A percentile compares a stretch with the other conserved stretches of the same genome.
Conservation (phyloP, 2,113 vertebrate species). For the Chamaea fasciata region DNA sequence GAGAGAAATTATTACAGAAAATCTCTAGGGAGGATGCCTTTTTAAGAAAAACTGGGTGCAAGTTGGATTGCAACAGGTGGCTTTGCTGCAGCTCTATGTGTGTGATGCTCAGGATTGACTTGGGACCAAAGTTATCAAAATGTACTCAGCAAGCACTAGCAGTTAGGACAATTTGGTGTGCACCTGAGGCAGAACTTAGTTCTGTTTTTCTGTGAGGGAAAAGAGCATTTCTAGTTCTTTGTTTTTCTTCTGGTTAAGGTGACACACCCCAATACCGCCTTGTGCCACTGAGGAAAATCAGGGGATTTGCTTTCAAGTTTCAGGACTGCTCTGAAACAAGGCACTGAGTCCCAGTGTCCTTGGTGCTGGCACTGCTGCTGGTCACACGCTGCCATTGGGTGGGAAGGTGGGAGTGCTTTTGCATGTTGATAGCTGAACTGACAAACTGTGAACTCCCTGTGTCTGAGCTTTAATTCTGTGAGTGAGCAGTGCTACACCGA, state of each 20-base stretch:
- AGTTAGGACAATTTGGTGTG: neutral
- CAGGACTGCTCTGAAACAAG: neutral
- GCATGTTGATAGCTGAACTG: neutral
- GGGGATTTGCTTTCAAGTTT: neutral
- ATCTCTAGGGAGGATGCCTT: neutral
- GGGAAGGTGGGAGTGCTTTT: neutral
- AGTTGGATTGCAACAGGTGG: neutral
- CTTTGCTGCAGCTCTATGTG: neutral
- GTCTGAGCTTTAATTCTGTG: neutral
- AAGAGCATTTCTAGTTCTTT: neutral
- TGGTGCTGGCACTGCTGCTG: neutral
- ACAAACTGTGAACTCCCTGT: neutral
- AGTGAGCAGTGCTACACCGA: neutral
- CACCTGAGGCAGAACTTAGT: neutral
- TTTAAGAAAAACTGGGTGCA: neutral
- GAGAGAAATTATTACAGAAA: neutral
- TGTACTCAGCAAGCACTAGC: neutral
- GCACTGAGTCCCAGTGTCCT: too few relatives aligned
- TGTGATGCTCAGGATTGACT: neutral
- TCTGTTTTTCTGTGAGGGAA: neutral
- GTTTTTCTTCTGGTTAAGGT: neutral
- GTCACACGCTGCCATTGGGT: neutral
- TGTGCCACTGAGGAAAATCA: accelerated
- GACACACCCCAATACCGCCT: neutral
- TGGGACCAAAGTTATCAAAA: neutral